Evolutionary conservation across 2,113 vertebrate genomes (phyloP).

Genomic region (Heterocephalus glaber): DNA sequence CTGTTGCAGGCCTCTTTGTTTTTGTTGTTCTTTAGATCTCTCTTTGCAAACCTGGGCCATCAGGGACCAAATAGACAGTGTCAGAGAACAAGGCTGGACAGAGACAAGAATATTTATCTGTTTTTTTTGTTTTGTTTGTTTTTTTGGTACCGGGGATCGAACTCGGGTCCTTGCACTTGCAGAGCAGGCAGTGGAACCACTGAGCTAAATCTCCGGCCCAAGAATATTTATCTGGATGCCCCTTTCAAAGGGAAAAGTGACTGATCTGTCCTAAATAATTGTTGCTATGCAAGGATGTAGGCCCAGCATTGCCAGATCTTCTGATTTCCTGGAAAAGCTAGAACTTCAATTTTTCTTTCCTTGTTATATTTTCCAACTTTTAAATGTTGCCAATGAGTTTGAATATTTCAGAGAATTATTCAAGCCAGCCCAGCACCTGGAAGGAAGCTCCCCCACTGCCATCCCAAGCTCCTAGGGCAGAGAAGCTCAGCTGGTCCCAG

Average conservation of each 20-base stretch:
- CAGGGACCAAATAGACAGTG: neutral
- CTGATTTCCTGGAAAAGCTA: neutral
- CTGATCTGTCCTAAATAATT: neutral
- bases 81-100: neutral
- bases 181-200: too few species aligned
- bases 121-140: too few species aligned
- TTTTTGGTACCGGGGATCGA: too few species aligned
- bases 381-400: neutral
- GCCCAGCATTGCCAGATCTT: neutral
- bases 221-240: neutral
- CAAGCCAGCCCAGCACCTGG: too few species aligned
- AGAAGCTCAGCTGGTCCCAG: too few species aligned
- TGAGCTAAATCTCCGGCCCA: too few species aligned
- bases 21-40: neutral
- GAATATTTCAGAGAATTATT: conserved; percentile 39
- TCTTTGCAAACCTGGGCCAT: neutral
- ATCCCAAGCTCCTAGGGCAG: too few species aligned
- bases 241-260: neutral
- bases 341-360: neutral
- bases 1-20: neutral
- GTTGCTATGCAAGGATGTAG: neutral
- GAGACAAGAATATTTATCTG: neutral
- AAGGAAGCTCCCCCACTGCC: too few species aligned
- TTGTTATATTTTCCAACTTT: neutral
- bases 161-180: too few species aligned